These are phyloP conservation scores for Ellobius talpinus DNA, from an alignment of 2,113 vertebrate genomes.

Conservation along the genomic window DNA sequence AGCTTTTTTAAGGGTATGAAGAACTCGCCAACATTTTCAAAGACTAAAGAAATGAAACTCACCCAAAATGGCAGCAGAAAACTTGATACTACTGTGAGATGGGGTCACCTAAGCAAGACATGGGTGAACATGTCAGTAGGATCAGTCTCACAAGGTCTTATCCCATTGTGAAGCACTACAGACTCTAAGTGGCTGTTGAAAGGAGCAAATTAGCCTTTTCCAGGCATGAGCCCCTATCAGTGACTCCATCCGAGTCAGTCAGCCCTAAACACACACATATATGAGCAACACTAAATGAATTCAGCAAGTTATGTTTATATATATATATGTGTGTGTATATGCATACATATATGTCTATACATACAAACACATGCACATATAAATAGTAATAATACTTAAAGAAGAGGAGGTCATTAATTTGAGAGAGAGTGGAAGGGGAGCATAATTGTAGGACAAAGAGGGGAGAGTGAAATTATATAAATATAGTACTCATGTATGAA, in stretches of 20 bases:
- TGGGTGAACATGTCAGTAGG: too few relatives aligned
- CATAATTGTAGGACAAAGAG: neutral
- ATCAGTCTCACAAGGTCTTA: too few relatives aligned
- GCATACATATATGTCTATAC: neutral
- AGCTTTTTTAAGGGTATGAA: neutral
- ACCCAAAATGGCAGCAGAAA: neutral
- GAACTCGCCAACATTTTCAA: constrained; percentile 22
- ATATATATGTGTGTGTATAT: neutral
- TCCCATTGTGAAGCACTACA: neutral
- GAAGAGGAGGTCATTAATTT: neutral
- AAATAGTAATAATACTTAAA: neutral
- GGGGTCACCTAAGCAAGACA: neutral
- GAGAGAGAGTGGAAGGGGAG: neutral
- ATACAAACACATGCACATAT: neutral
- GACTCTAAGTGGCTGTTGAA: neutral
- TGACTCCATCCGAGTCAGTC: neutral
- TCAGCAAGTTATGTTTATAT: neutral
- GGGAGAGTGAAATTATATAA: neutral
- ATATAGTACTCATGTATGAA: neutral
- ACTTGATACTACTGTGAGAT: neutral
- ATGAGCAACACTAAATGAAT: neutral
- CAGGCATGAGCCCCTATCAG: neutral
- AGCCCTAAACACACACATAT: neutral
- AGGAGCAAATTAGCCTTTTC: neutral
- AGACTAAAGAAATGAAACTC: neutral